These are phyloP conservation scores for Dysidea cf. avara DNA, from an alignment of 37 sponge, comb jelly and placozoan species.

Conservation along the genomic window DNA sequence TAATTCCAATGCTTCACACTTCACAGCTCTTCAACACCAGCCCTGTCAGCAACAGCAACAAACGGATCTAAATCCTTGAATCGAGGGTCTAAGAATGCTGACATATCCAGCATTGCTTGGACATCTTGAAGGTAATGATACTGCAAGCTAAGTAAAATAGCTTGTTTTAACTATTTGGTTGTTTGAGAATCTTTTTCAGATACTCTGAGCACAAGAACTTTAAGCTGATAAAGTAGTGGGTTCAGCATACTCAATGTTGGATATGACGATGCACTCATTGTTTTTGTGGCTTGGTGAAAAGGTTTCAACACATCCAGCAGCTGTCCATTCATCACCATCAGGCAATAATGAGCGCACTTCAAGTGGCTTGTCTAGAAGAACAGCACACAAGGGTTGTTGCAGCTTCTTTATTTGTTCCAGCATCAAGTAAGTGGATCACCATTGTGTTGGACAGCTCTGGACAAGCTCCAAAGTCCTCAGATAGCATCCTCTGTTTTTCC, in stretches of 20 bases:
- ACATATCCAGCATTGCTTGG: background rate
- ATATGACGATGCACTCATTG: conserved; percentile 7
- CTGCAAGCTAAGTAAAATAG: background rate
- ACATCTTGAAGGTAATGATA: background rate
- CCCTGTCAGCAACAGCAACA: conserved; percentile 5
- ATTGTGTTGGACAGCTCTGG: background rate
- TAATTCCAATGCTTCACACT: background rate
- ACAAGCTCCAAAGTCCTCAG: background rate
- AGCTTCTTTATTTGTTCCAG: background rate
- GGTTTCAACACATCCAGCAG: conserved; percentile 5
- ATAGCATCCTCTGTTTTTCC: background rate
- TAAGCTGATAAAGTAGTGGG: conserved; percentile 1
- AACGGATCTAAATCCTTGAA: conserved; percentile 14
- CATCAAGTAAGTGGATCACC: conserved; percentile 13
- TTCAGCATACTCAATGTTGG: background rate
- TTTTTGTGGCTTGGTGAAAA: background rate
- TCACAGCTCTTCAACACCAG: background rate
- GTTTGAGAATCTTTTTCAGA: background rate
- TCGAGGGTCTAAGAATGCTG: background rate
- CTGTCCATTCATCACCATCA: conserved; percentile 15
- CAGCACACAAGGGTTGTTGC: background rate
- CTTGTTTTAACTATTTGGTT: background rate
- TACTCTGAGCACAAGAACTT: background rate
- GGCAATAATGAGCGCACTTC: background rate
- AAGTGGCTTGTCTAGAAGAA: no score